Evolutionary conservation across 2,797 vertebrate genomes (phyloP), one percentile per base, ranked within the genome.

Genomic region (Tokudaia muenninki): DNA sequence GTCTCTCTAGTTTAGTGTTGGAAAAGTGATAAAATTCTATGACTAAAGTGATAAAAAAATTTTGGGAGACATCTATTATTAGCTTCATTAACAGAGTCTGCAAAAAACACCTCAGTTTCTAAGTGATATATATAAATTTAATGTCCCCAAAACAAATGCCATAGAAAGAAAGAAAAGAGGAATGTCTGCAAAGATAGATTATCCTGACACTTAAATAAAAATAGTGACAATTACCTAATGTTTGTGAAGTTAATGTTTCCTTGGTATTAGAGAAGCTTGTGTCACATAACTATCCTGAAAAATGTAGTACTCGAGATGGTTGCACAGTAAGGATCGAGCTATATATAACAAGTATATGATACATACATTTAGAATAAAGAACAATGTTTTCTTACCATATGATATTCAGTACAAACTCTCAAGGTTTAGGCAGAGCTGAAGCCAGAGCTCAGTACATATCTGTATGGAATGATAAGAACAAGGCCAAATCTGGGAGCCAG

Each of bases 161-260:
- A 80, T 47, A 78, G 34, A 61, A 29, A 67, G n/a, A 14, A 44
- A 80, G 41, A 41, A 72, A 77, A 82, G 63, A 59, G 19, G 11
- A 37, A 77, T 29, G 37, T 4, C 22, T 47, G 24, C 94, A 80
- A 84, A 97, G 95, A 59, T 78, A 96, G 19, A 84, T 7, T 70
- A 72, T 26, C 24, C 89, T 96, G 22, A 74, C 79, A 94, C 94
- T 95, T 75, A 87, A 89, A 87, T 93, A 92, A 92, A 95, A 97
- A 55, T 47, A 91, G 37, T 83, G 57, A 95, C 63, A 97, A 89
- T 83, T 70, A 84, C 70, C 87, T 95, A 90, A 61, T 55, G 50
- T 77, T 74, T 94, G 10, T 37, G 44, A 94, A 95, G 47, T 67
- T 55, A 81, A n/a, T 86, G 61, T 47, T 96, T 94, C 37, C 31